A percentile compares a stretch with the other conserved stretches of the same genome.
phyloP scores from a whole-genome alignment of 2,113 vertebrate species.

The Campylorhamphus procurvoides region DNA sequence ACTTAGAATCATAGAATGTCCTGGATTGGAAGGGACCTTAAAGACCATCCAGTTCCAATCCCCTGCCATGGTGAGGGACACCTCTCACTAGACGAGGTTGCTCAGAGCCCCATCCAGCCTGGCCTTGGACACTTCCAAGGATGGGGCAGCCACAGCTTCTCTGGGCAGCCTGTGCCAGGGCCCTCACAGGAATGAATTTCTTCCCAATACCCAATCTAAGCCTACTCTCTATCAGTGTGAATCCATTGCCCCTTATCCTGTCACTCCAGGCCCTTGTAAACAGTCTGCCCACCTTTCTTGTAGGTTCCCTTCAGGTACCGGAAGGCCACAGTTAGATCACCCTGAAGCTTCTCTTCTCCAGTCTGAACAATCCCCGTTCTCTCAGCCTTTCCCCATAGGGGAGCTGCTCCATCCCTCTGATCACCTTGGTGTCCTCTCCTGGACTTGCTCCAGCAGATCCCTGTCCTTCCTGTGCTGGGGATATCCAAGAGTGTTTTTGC shows the following conservation, averaged over 20 bases:
- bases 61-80: background rate
- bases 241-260: background rate
- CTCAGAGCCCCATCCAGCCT: background rate
- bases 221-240: background rate
- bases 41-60: background rate
- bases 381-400: background rate
- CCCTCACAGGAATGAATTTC: background rate
- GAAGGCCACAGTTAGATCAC: fast-evolving
- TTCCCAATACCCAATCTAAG: background rate
- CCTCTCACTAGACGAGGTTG: fast-evolving
- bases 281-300: too few relatives aligned
- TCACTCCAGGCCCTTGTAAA: too few relatives aligned
- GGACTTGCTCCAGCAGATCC: background rate
- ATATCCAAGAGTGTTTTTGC: background rate
- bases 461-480: background rate
- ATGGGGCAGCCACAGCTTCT: background rate
- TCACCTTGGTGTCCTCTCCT: background rate
- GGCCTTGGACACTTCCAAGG: background rate
- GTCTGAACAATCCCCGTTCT: fast-evolving
- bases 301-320: background rate
- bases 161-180: background rate
- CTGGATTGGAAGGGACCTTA: background rate
- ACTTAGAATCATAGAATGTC: background rate
- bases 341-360: too few relatives aligned
- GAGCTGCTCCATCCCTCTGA: background rate